Conservation (phyloP, 2,888 invertebrate species). For the Hemicrepidius hirtus region DNA sequence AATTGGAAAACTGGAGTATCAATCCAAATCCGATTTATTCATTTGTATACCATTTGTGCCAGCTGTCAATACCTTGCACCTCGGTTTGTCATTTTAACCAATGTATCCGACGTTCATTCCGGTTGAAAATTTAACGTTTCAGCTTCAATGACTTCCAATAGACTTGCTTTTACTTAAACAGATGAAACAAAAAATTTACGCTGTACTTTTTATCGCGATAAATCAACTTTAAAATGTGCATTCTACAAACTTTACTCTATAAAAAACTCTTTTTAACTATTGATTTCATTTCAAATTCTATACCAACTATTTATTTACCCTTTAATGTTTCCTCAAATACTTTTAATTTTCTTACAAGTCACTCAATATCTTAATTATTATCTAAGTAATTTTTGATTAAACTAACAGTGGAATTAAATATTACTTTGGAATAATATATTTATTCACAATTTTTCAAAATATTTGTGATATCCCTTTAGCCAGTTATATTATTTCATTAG, state of each 20-base stretch:
- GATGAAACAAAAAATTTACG: not conserved
- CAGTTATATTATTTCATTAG: too few relatives aligned
- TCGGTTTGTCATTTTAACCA: conserved; percentile 26
- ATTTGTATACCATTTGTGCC: conserved; percentile 42
- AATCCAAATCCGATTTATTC: conserved; percentile 48
- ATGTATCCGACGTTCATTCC: conserved; percentile 8
- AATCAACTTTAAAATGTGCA: not conserved
- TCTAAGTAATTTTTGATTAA: too few relatives aligned
- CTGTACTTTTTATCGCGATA: not conserved
- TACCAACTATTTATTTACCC: too few relatives aligned
- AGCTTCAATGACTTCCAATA: conserved; percentile 15
- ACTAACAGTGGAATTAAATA: too few relatives aligned
- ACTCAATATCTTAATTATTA: too few relatives aligned
- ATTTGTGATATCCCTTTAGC: too few relatives aligned
- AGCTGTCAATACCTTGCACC: conserved; percentile 32
- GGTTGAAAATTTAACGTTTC: conserved; percentile 20
- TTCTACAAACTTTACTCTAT: not conserved
- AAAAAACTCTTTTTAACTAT: not conserved
- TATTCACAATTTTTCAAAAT: too few relatives aligned
- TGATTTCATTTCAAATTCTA: not conserved
- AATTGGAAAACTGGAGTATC: conserved; percentile 48
- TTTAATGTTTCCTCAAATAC: too few relatives aligned
- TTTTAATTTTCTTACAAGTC: too few relatives aligned
- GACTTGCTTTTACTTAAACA: conserved; percentile 7
- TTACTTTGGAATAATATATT: too few relatives aligned